Conservation (phyloP, 1,140 invertebrate genomes). For the Pogonomyrmex californicus region DNA sequence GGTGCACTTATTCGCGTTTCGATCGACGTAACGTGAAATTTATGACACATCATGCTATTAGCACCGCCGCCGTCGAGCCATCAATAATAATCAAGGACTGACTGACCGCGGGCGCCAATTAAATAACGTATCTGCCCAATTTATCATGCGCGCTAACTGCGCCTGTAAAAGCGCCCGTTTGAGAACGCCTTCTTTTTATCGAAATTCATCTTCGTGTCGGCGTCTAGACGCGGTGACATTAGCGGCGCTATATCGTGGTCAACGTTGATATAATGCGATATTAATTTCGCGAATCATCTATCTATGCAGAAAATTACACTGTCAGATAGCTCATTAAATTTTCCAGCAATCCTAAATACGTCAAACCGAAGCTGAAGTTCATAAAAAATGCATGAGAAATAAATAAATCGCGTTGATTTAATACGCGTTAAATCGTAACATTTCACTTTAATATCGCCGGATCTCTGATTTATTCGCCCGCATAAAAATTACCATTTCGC, state of each 20-base stretch:
- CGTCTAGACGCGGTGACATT: constrained; percentile 11
- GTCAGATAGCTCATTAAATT: background rate
- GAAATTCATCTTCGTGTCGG: constrained; percentile 52
- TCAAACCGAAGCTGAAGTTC: background rate
- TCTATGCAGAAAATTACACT: background rate
- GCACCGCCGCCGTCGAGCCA: constrained; percentile 4
- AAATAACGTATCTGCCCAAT: constrained; percentile 64
- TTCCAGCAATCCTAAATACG: background rate
- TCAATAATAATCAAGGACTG: constrained; percentile 62
- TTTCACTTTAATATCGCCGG: constrained; percentile 6
- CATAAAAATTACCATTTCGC: background rate
- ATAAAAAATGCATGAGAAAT: background rate
- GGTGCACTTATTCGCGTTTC: constrained; percentile 43
- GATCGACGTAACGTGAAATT: constrained; percentile 62
- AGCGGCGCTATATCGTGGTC: background rate
- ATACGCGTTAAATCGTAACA: background rate
- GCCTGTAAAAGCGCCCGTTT: constrained; percentile 47
- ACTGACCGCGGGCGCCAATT: constrained; percentile 56
- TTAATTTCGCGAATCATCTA: constrained; percentile 30
- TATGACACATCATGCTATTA: constrained; percentile 48
- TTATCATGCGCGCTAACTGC: constrained; percentile 57
- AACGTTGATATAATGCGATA: constrained; percentile 42
- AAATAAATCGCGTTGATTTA: background rate
- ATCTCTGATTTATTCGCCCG: background rate
- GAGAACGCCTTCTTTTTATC: constrained; percentile 53